Base-by-base conservation (phyloP, 2,888 invertebrate genomes). In the Polylopha cassiicola region DNA sequence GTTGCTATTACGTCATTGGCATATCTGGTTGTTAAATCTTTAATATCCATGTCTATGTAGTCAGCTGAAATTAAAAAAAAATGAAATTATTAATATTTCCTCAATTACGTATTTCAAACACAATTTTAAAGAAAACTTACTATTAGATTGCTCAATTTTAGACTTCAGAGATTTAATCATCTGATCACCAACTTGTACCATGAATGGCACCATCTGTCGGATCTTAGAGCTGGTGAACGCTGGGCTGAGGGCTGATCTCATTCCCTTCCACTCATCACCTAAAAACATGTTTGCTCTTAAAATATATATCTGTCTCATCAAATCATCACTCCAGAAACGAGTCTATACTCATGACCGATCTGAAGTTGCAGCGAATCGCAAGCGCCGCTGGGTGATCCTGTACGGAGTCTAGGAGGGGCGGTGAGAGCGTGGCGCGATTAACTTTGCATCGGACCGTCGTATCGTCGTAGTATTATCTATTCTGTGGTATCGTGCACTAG, bases 1-100 rank as follows among this genome's bases (percentile, higher is more conserved):
- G 74, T 70, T 0, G 85, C 86, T 21, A 87, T 86, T 0, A 85
- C 78, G 46, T 87, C 85, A 42, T 73, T 82, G 2, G 80, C 62
- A 42, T 65, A 80, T 21, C 80, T 56, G 5, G 74, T 69, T 11
- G 68, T 72, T 6, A 65, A 37, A 41, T 82, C 77, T 45, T 73
- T 79, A 43, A 73, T 50, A 33, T 82, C 78, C 1, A 73, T 26
- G 32, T 59, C 55, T 3, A 62, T 36, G 22, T 43, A 46, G 13
- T 39, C 46, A 11, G 16, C 53, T 58, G 42, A 16, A 5, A 11
- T 21, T 22, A 22, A 36, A 8, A 13, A 3, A 2, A n/a, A 4
- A 15, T 8, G n/a, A 16, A 7, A 4, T 8, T 5, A 16, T 29
- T 4, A 24, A 17, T 3, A 8, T n/a, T n/a, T n/a, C n/a, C n/a